Conservation (phyloP, 2,797 vertebrate genomes). For the Gila robusta region DNA sequence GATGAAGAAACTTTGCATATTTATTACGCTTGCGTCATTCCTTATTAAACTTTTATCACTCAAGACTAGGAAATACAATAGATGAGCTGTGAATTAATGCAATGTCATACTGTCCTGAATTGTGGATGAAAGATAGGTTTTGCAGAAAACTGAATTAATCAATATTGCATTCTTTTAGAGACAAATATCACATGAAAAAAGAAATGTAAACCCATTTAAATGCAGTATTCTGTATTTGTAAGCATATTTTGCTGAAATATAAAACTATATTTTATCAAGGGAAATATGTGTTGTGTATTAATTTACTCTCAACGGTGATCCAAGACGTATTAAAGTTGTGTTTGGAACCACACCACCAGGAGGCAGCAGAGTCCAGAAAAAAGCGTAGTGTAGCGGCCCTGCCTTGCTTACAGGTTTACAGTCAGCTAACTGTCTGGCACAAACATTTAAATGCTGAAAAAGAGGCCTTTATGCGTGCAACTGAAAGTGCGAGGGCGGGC, state of each 20-base stretch:
- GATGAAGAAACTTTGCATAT: constrained; percentile 15
- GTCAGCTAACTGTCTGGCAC: constrained; percentile 10
- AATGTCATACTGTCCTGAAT: not conserved
- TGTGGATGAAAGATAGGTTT: not conserved
- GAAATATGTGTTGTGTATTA: constrained; percentile 34
- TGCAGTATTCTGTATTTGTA: constrained; percentile 77
- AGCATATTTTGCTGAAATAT: constrained; percentile 70
- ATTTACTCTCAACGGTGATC: not conserved
- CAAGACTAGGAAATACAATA: constrained; percentile 1
- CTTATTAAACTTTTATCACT: not conserved
- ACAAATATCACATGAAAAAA: constrained; percentile 11
- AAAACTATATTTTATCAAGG: constrained; percentile 71
- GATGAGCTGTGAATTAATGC: constrained; percentile 7
- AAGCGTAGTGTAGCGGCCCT: not conserved
- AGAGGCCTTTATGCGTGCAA: constrained; percentile 7
- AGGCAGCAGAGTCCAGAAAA: constrained; percentile 72
- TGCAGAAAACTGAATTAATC: not conserved
- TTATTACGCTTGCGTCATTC: constrained; percentile 11
- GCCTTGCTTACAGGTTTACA: not conserved
- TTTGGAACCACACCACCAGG: constrained; percentile 67
- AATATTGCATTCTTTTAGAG: constrained; percentile 8
- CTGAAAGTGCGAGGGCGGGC: constrained; percentile 31
- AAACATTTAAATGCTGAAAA: constrained; percentile 11
- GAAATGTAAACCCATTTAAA: constrained; percentile 37
- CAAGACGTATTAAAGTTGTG: not conserved